Percentiles rank a stretch among this genome's conserved stretches.
phyloP scores from a whole-genome alignment of 2,113 vertebrate species.

The Ellobius talpinus region DNA sequence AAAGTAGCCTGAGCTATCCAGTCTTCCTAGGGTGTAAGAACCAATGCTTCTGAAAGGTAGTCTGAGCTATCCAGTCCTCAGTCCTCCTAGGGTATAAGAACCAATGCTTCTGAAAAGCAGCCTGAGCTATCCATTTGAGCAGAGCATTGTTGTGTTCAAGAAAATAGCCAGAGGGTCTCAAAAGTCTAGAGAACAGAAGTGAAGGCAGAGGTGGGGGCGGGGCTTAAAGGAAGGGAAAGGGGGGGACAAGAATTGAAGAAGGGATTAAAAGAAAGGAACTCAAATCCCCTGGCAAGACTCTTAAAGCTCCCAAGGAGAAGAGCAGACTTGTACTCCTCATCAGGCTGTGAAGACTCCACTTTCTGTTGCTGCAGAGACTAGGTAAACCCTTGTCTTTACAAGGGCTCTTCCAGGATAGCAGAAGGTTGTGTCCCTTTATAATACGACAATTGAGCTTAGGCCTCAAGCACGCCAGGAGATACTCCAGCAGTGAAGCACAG shows the following conservation, averaged over 20 bases:
- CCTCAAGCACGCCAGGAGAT: no score
- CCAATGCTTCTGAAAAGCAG: not conserved
- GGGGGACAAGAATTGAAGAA: no score
- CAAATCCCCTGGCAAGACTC: not conserved
- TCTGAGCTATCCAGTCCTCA: not conserved
- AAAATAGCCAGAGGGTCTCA: not conserved
- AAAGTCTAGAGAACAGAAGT: not conserved
- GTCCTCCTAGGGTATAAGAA: not conserved
- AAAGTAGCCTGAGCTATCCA: not conserved
- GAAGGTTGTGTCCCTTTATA: not conserved
- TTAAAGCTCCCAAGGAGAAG: not conserved
- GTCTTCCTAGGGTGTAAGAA: not conserved
- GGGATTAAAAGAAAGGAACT: not conserved
- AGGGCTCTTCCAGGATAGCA: not conserved
- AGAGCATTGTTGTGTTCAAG: not conserved
- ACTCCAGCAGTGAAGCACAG: not conserved
- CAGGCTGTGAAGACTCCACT: not conserved
- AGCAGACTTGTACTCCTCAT: not conserved
- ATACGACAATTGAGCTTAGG: not conserved
- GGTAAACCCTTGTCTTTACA: not conserved
- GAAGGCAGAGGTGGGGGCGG: accelerated
- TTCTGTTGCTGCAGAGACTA: not conserved
- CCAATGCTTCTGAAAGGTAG: not conserved
- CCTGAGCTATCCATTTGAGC: not conserved
- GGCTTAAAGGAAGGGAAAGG: not conserved